Conservation (phyloP, 1,140 invertebrate species). For the Trinorchestia longiramus region DNA sequence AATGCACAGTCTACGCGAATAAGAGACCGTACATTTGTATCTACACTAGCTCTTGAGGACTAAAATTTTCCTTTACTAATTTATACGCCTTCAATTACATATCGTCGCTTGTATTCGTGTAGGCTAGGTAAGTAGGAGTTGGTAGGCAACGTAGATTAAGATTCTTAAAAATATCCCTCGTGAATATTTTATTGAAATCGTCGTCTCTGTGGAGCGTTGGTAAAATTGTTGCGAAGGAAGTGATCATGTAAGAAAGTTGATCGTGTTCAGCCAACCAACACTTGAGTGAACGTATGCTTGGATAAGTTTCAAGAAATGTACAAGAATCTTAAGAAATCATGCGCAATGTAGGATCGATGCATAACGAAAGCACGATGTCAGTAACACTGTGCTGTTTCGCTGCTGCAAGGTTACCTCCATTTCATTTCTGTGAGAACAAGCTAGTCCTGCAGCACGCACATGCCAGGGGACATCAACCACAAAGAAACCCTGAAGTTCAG, state of each 20-base stretch:
- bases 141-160: neutral
- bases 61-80: neutral
- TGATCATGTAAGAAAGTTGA: neutral
- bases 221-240: neutral
- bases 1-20: too few species aligned
- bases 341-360: neutral
- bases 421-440: neutral
- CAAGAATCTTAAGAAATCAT: neutral
- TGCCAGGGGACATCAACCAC: neutral
- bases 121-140: neutral
- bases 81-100: neutral
- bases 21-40: too few species aligned
- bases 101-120: neutral
- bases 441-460: neutral
- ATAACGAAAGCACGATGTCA: neutral
- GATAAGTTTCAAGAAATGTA: neutral
- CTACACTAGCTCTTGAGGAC: neutral
- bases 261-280: neutral
- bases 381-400: neutral
- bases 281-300: too few species aligned
- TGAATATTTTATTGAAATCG: neutral
- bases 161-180: too few species aligned
- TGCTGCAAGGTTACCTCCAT: neutral
- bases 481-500: neutral
- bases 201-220: neutral